These are phyloP conservation scores for Solenodon paradoxus DNA, from an alignment of 2,113 vertebrate genomes.

Conservation along the genomic window DNA sequence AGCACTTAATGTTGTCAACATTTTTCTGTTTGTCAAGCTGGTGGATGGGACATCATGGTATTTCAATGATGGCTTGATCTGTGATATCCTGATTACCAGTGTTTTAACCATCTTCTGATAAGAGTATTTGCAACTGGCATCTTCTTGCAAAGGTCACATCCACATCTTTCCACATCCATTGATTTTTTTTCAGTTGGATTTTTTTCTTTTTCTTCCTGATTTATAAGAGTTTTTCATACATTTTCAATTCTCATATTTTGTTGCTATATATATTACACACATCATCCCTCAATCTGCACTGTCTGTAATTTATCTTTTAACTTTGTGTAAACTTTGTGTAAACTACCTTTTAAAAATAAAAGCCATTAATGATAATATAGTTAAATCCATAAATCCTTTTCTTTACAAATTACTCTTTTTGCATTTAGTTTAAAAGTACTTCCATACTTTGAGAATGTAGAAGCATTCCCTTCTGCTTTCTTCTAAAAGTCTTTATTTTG, in stretches of 20 bases:
- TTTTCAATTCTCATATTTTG: neutral
- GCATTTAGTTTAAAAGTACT: neutral
- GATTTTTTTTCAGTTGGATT: neutral
- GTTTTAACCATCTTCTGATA: neutral
- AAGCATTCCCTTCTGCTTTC: neutral
- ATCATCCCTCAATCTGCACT: neutral
- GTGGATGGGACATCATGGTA: neutral
- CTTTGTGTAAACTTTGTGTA: neutral
- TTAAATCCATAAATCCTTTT: neutral
- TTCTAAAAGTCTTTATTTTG: neutral
- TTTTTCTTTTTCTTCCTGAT: neutral
- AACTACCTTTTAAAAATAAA: neutral
- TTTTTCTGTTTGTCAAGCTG: neutral
- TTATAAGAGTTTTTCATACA: neutral
- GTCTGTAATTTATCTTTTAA: neutral
- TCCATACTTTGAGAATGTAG: neutral
- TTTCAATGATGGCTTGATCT: neutral
- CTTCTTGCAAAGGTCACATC: neutral
- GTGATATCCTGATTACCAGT: neutral
- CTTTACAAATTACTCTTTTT: neutral
- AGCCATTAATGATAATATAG: neutral
- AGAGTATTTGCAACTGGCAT: fast-evolving
- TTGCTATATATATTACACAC: neutral
- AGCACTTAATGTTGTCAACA: neutral
- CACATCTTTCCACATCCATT: neutral